These are phyloP conservation scores for Copidosoma aretas DNA, from an alignment of 2,888 invertebrate species.

Conservation along the genomic window DNA sequence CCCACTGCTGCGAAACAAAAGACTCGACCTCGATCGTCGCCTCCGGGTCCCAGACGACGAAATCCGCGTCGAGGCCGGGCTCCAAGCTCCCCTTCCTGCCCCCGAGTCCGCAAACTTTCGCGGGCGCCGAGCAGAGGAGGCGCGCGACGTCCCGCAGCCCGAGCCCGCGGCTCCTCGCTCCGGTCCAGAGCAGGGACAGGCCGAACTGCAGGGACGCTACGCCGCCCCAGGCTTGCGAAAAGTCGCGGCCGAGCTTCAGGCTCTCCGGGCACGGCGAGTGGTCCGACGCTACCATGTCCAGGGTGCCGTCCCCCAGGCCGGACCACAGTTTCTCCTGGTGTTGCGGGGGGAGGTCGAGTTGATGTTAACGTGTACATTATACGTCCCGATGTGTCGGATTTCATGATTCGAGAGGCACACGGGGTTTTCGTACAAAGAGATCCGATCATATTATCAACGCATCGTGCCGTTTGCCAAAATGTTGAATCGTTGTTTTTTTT, in stretches of 20 bases:
- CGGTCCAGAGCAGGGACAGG: conserved; percentile 75
- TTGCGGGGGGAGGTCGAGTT: no score
- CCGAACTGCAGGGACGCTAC: conserved; percentile 77
- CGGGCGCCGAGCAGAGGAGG: conserved; percentile 69
- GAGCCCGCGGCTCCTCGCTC: conserved; percentile 66
- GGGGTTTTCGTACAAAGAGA: no score
- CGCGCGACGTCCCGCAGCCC: conserved; percentile 67
- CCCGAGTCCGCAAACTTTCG: conserved; percentile 69
- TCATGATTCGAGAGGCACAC: no score
- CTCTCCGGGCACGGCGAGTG: conserved; percentile 54
- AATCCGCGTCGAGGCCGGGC: conserved; percentile 74
- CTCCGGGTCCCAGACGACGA: conserved; percentile 75
- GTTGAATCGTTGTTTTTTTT: no score
- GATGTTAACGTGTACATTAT: no score
- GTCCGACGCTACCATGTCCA: conserved; percentile 58
- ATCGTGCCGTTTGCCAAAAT: no score
- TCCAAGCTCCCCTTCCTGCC: conserved; percentile 69
- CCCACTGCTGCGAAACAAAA: background rate
- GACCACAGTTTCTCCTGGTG: conserved; percentile 70
- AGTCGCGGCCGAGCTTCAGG: conserved; percentile 65
- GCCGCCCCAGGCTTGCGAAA: conserved; percentile 76
- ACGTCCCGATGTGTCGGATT: no score
- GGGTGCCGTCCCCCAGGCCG: conserved; percentile 65
- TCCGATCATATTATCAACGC: no score
- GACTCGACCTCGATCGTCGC: conserved; percentile 65